Evolutionary conservation across 2,113 vertebrate species (phyloP), one percentile per base, ranked within the genome.

Genomic region (Syrrhaptes paradoxus): DNA sequence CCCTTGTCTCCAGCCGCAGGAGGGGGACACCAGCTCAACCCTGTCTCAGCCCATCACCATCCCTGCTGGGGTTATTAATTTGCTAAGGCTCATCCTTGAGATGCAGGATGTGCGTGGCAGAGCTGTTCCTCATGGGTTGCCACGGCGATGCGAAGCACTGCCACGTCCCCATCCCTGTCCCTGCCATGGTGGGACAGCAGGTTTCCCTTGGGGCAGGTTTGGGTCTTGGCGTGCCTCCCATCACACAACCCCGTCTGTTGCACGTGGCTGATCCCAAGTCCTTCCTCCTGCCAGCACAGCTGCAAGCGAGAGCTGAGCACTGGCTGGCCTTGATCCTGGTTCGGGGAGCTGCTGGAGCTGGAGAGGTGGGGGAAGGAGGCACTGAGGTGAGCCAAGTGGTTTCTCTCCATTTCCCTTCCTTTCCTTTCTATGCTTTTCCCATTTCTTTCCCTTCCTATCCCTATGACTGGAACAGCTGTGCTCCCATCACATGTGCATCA

Each of bases 121-220:
- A 92, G 75, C 91, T 26, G 38, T 95, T 54, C 77, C 96, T 93
- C 16, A 45, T 3, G 6, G 92, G 97, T 97, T 98, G 79, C 92
- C 91, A 95, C 97, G 95, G 93, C 6, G 65, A 97, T 68, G 11
- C 1, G 29, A 89, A 90, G 93, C 73, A 1, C 82, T 38, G 97
- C 87, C 89, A 95, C 77, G 70, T 97, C 91, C 96, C 84, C 61
- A 75, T 49, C 63, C 65, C 73, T n/a, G 46, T 85, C 80, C 91
- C 88, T 1, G 7, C 8, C 3, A 41, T 41, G 41, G 0, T 41
- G 58, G 68, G 81, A 90, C 83, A 62, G 70, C 32, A 43, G 6
- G 13, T 48, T 24, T 46, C 19, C 76, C 54, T 0, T 10, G 49
- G 51, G 49, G 11, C 19, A 24, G 28, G 17, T n/a, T 0, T 38